Evolutionary conservation across 2,113 vertebrate genomes (phyloP).

Genomic region (Loxodonta africana): DNA sequence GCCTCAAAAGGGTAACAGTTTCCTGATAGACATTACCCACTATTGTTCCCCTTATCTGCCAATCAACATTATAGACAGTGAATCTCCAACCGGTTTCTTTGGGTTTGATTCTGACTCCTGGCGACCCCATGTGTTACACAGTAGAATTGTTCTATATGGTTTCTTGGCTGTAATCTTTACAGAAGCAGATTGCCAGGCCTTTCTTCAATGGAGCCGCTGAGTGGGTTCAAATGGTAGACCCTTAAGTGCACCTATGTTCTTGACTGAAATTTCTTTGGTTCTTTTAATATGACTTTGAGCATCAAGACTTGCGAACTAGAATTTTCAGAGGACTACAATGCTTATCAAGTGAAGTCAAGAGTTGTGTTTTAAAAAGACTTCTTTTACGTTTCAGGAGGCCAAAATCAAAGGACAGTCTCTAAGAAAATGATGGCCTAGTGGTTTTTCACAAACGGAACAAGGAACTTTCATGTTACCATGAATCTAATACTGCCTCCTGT

Average conservation of each 20-base stretch:
- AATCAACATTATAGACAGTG: neutral
- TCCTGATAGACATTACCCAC: neutral
- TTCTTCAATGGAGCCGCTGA: neutral
- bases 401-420: slow-evolving; percentile 58
- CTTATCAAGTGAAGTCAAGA: slow-evolving; percentile 9
- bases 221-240: neutral
- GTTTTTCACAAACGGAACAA: slow-evolving; percentile 71
- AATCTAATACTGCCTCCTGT: slow-evolving; percentile 60
- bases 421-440: slow-evolving; percentile 62
- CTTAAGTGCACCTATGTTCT: neutral
- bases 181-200: neutral
- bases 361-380: neutral
- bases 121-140: neutral
- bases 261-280: neutral
- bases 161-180: neutral
- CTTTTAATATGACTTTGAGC: slow-evolving; percentile 1
- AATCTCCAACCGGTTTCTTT: neutral
- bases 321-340: neutral
- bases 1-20: neutral
- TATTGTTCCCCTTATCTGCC: neutral
- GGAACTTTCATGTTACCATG: slow-evolving; percentile 75
- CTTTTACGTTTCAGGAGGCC: neutral
- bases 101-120: neutral
- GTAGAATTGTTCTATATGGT: neutral
- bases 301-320: neutral